Percentiles rank a stretch among this genome's conserved stretches.
Evolutionary conservation across 2,113 vertebrate genomes (phyloP).

Genomic region (Propithecus coquereli): DNA sequence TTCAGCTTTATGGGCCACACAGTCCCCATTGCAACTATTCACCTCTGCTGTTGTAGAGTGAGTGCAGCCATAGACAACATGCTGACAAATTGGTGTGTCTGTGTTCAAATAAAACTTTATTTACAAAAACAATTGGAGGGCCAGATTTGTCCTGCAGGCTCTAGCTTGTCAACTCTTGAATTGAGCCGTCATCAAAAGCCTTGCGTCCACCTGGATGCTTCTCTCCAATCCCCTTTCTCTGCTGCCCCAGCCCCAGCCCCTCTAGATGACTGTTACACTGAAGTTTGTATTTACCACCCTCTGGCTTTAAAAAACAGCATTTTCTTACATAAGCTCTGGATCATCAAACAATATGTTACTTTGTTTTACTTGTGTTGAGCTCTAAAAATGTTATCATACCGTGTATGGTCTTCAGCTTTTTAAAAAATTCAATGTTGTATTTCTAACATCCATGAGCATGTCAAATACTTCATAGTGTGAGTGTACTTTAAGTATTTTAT

Average conservation of each 20-base stretch:
- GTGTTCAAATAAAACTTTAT: background rate
- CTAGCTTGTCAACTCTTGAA: background rate
- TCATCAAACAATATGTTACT: background rate
- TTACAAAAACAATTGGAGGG: background rate
- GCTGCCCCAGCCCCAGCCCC: too few species aligned
- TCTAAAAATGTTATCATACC: background rate
- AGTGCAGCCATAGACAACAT: background rate
- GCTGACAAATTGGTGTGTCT: background rate
- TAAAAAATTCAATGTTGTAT: background rate
- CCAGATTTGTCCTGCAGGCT: background rate
- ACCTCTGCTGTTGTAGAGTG: background rate
- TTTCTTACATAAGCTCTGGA: background rate
- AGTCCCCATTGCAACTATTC: background rate
- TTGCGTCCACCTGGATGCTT: background rate
- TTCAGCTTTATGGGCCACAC: background rate
- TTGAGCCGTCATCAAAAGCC: background rate
- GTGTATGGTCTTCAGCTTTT: background rate
- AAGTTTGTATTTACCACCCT: background rate
- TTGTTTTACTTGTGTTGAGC: background rate
- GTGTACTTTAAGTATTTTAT: background rate
- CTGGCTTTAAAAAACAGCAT: background rate
- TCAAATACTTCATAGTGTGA: background rate
- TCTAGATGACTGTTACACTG: background rate
- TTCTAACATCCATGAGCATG: background rate
- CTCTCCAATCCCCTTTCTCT: background rate